A percentile compares a stretch with the other conserved stretches of the same genome.
phyloP scores from a whole-genome alignment of 1,140 invertebrate species.

The Nylanderia fulva region DNA sequence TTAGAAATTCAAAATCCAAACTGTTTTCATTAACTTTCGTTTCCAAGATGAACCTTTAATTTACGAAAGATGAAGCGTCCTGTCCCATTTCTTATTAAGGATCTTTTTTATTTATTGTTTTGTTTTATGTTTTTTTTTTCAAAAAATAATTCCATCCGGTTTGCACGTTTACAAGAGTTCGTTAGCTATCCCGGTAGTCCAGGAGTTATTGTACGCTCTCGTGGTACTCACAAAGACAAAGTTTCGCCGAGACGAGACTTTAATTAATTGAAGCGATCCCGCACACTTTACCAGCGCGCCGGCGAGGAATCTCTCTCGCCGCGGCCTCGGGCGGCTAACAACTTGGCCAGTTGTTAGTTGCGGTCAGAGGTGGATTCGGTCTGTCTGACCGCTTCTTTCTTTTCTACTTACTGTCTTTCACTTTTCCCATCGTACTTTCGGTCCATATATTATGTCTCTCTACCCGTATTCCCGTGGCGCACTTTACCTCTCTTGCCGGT shows the following conservation, averaged over 20 bases:
- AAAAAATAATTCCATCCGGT: constrained; percentile 26
- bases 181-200: constrained; percentile 5
- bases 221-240: constrained; percentile 32
- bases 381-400: background rate
- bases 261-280: constrained; percentile 72
- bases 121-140: no score
- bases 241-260: constrained; percentile 56
- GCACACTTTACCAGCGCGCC: constrained; percentile 39
- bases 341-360: constrained; percentile 54
- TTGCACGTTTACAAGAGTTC: constrained; percentile 24
- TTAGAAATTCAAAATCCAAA: background rate
- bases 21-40: background rate
- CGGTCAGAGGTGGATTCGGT: constrained; percentile 49
- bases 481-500: background rate
- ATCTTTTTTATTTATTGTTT: background rate
- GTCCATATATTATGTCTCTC: background rate
- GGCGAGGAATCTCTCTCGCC: constrained; percentile 54
- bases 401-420: constrained; percentile 29
- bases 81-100: background rate
- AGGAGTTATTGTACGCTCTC: constrained; percentile 42
- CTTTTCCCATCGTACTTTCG: constrained; percentile 4
- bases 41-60: background rate
- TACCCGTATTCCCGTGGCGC: background rate
- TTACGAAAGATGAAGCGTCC: background rate
- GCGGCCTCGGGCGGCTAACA: constrained; percentile 21